These are phyloP conservation scores for Parauchenoglanis punctatus DNA, from an alignment of 2,797 vertebrate species.

Conservation along the genomic window DNA sequence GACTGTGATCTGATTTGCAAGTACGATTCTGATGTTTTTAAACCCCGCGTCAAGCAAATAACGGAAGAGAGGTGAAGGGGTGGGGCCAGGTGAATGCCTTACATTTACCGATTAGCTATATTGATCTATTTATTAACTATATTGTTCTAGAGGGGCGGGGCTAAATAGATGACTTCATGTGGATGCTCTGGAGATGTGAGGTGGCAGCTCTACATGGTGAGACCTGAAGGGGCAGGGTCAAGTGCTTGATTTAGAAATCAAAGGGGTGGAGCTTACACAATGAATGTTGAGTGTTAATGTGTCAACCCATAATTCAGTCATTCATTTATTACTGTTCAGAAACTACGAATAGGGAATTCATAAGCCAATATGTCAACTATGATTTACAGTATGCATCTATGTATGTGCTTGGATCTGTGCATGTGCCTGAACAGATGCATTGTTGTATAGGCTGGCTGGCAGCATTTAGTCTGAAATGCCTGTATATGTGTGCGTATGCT, in stretches of 20 bases:
- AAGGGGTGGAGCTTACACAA: not conserved
- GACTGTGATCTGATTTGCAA: not conserved
- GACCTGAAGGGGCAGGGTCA: too few relatives aligned
- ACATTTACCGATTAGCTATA: not conserved
- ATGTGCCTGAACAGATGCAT: not conserved
- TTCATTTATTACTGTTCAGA: not conserved
- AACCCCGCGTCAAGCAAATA: not conserved
- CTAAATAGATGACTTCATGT: not conserved
- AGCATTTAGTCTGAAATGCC: not conserved
- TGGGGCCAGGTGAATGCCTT: not conserved
- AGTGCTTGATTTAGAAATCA: not conserved
- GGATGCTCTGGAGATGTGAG: not conserved
- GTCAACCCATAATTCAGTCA: not conserved
- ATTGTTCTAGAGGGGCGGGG: not conserved
- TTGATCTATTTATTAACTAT: not conserved
- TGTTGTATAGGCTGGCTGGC: not conserved
- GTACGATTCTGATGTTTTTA: not conserved
- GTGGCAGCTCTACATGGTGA: not conserved
- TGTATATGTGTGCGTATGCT: conserved; percentile 54
- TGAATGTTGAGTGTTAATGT: not conserved
- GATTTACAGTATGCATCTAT: not conserved
- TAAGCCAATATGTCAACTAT: not conserved
- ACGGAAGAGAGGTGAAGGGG: not conserved
- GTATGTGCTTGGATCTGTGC: not conserved
- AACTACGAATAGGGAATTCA: not conserved